phyloP scores from a whole-genome alignment of 2,113 vertebrate genomes.

The Reinhardtius hippoglossoides region DNA sequence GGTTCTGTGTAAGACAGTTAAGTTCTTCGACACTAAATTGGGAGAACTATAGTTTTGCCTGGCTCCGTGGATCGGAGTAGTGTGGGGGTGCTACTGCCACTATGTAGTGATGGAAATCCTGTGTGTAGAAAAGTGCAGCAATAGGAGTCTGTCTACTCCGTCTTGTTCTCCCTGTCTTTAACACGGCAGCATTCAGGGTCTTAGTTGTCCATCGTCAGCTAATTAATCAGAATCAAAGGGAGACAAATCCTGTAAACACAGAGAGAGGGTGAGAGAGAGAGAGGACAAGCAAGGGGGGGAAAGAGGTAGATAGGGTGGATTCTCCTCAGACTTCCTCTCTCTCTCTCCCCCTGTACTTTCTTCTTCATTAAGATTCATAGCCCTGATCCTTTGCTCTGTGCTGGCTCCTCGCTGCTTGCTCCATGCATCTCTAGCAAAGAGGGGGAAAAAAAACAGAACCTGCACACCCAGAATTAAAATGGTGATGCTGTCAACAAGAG shows the following conservation, averaged over 20 bases:
- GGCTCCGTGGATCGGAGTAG: not conserved
- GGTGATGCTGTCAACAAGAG: conserved; percentile 71
- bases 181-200: conserved; percentile 22
- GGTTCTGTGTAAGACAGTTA: not conserved
- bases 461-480: conserved; percentile 68
- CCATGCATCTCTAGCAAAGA: conserved; percentile 44
- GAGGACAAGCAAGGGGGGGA: conserved; percentile 21
- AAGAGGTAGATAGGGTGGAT: conserved; percentile 48
- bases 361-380: conserved; percentile 69
- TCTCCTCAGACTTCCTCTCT: conserved; percentile 47
- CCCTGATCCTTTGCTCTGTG: conserved; percentile 57
- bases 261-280: conserved; percentile 28
- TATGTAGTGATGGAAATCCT: conserved; percentile 1
- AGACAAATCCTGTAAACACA: conserved; percentile 68
- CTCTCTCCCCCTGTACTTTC: conserved; percentile 24
- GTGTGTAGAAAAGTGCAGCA: conserved; percentile 23
- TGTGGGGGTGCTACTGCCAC: not conserved
- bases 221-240: conserved; percentile 69
- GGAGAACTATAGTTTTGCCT: not conserved
- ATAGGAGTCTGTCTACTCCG: conserved; percentile 17
- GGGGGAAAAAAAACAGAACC: conserved; percentile 24
- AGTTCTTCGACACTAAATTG: not conserved
- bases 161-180: conserved; percentile 29
- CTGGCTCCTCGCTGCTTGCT: conserved; percentile 26
- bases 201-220: conserved; percentile 32